Conservation (phyloP, 2,797 vertebrate genomes). For the Heteromormyrus szaboi region DNA sequence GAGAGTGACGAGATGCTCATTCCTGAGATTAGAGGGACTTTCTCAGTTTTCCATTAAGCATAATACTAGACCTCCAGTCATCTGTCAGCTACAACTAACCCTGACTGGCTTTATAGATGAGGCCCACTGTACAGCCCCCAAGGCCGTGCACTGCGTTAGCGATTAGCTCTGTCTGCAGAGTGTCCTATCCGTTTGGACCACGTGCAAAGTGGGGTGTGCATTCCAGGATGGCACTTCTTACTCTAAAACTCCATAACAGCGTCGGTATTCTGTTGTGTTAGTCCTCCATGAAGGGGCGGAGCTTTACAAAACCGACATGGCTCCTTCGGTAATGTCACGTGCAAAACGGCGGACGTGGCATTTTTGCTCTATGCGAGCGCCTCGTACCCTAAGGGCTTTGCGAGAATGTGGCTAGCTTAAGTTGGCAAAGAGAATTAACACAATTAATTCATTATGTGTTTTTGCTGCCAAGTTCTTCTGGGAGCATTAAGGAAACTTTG, state of each 20-base stretch:
- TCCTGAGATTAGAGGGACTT: not conserved
- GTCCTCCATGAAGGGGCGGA: not conserved
- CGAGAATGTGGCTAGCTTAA: not conserved
- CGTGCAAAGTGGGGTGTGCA: not conserved
- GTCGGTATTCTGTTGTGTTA: not conserved
- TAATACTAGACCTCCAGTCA: not conserved
- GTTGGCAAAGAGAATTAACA: constrained; percentile 1
- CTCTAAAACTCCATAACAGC: not conserved
- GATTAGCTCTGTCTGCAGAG: not conserved
- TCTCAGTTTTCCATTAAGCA: not conserved
- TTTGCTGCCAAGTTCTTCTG: not conserved
- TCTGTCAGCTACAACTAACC: not conserved
- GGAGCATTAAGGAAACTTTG: not conserved
- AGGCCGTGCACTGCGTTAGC: not conserved
- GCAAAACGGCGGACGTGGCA: not conserved
- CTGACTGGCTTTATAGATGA: not conserved
- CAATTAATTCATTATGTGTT: not conserved
- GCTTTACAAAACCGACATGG: not conserved
- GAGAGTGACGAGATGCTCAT: not conserved
- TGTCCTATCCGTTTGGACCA: not conserved
- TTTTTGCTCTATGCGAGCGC: not conserved
- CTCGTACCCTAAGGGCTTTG: not conserved
- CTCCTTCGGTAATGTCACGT: not conserved
- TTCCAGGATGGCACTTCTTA: not conserved
- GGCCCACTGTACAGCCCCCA: not conserved